A percentile compares a stretch with the other conserved stretches of the same genome.
phyloP scores from a whole-genome alignment of 92 coral and sea anemone genomes.

The Anthopleura xanthogrammica region DNA sequence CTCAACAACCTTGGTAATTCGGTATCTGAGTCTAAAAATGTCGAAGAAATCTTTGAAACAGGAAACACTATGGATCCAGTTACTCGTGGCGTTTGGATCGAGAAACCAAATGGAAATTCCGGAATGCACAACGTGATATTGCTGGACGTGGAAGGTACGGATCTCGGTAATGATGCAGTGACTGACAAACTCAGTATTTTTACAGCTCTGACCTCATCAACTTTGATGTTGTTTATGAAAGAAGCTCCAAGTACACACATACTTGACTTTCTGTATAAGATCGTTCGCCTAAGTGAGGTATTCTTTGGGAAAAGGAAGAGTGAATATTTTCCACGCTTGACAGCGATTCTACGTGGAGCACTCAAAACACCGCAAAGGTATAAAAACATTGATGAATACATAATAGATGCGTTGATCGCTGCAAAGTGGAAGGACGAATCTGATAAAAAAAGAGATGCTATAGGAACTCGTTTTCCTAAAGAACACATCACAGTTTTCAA shows the following conservation, averaged over 20 bases:
- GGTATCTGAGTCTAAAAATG: background rate
- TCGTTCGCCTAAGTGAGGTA: conserved; percentile 36
- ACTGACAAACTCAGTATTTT: conserved; percentile 46
- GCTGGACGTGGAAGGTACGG: conserved; percentile 57
- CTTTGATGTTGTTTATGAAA: conserved; percentile 25
- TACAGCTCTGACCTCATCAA: conserved; percentile 48
- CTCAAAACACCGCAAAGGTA: background rate
- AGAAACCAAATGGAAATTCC: background rate
- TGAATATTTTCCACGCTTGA: conserved; percentile 36
- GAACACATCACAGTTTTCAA: conserved; percentile 7
- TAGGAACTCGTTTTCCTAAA: conserved; percentile 33
- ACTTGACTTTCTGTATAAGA: conserved; percentile 29
- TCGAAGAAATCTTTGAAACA: conserved; percentile 28
- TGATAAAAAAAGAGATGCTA: conserved; percentile 15
- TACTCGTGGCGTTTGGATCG: conserved; percentile 62
- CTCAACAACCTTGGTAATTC: background rate
- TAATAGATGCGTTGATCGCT: conserved; percentile 16
- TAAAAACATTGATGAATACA: conserved; percentile 5
- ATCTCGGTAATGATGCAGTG: conserved; percentile 35
- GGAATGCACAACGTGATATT: conserved; percentile 23
- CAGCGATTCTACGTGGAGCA: conserved; percentile 36
- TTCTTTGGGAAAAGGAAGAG: conserved; percentile 11
- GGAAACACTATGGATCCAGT: conserved; percentile 28
- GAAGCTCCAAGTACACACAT: conserved; percentile 25
- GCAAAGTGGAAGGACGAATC: background rate